Evolutionary conservation across 2,888 invertebrate genomes (phyloP).

Genomic region (Griposia aprilina): DNA sequence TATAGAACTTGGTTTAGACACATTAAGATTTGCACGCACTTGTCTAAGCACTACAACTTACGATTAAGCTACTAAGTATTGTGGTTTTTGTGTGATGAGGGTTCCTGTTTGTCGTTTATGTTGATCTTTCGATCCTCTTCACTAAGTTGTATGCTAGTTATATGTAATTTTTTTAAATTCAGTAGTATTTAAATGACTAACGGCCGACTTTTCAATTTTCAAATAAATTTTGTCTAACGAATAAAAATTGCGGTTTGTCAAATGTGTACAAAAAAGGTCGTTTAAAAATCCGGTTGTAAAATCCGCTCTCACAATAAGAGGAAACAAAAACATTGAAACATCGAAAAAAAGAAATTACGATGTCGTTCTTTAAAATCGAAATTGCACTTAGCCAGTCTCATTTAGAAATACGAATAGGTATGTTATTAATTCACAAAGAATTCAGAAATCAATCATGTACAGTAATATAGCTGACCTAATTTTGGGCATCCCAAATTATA

Average conservation of each 20-base stretch:
- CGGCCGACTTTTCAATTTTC: neutral
- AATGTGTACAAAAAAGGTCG: neutral
- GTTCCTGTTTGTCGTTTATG: conserved; percentile 56
- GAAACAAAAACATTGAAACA: neutral
- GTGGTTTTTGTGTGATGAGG: conserved; percentile 52
- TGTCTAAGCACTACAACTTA: conserved; percentile 56
- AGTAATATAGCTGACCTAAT: conserved; percentile 1
- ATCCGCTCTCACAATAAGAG: neutral
- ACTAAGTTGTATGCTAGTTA: neutral
- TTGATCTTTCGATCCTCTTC: conserved; percentile 26
- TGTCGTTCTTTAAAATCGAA: neutral
- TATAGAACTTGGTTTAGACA: conserved; percentile 63
- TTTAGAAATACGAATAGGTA: neutral
- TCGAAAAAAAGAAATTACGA: too few species aligned
- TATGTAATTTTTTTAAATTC: neutral
- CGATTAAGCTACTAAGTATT: conserved; percentile 59
- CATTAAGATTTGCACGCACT: conserved; percentile 65
- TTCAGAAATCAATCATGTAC: neutral
- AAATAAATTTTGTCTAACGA: neutral
- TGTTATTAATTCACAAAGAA: neutral
- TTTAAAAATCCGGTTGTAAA: neutral
- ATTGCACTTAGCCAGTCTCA: neutral
- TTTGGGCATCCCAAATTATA: conserved; percentile 25
- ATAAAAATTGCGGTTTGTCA: neutral
- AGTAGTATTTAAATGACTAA: neutral